Evolutionary conservation across 2,888 invertebrate genomes (phyloP).

Genomic region (Julus scandinavius): DNA sequence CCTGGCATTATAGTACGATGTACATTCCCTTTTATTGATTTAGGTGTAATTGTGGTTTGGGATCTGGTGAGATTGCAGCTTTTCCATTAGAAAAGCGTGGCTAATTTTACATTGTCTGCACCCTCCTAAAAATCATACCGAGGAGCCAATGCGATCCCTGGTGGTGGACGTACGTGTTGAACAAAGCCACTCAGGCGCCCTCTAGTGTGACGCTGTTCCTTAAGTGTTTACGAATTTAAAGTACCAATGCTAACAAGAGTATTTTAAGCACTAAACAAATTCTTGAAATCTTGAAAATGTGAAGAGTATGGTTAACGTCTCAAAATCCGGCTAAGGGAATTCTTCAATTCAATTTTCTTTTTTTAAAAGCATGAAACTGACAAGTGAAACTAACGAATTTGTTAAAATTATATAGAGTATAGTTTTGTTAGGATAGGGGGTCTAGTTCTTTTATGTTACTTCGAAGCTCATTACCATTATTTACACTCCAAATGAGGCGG

Average conservation of each 20-base stretch:
- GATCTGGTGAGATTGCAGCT: constrained; percentile 33
- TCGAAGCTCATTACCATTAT: background rate
- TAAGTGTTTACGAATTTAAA: too few species aligned
- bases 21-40: constrained; percentile 9
- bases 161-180: background rate
- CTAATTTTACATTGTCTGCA: background rate
- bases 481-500: constrained; percentile 31
- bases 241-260: too few species aligned
- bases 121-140: background rate
- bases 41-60: constrained; percentile 7
- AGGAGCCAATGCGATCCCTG: background rate
- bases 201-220: too few species aligned
- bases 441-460: background rate
- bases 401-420: too few species aligned
- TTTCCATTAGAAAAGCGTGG: background rate
- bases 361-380: too few species aligned
- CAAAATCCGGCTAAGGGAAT: too few species aligned
- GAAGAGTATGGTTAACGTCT: too few species aligned
- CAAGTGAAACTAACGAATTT: too few species aligned
- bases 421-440: background rate
- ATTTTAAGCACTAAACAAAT: too few species aligned
- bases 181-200: background rate
- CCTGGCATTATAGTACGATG: background rate
- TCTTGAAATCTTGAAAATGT: too few species aligned
- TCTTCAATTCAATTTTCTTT: too few species aligned